phyloP scores from a whole-genome alignment of 2,113 vertebrate species.

The Pogona vitticeps region DNA sequence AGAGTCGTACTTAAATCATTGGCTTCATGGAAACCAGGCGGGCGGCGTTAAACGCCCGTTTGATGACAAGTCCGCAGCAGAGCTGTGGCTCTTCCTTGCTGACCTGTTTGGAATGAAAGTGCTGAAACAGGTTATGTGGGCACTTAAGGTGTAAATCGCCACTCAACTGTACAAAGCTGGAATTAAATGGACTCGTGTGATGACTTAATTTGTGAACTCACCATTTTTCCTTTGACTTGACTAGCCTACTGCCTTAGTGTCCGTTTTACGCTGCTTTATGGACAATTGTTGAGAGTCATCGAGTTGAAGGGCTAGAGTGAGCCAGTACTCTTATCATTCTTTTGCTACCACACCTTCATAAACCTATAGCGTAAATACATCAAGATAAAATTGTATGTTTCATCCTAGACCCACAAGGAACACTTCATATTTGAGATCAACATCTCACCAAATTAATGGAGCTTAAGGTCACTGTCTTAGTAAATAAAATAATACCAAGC shows the following conservation, averaged over 20 bases:
- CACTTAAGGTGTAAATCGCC: background rate
- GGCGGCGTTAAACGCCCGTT: too few relatives aligned
- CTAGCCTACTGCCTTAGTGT: background rate
- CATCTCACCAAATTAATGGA: background rate
- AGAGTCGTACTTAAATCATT: background rate
- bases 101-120: too few relatives aligned
- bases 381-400: too few relatives aligned
- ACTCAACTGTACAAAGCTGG: background rate
- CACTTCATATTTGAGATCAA: background rate
- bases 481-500: background rate
- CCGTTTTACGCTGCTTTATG: background rate
- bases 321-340: background rate
- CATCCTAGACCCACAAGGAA: too few relatives aligned
- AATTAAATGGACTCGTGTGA: background rate
- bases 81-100: background rate
- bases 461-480: background rate
- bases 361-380: too few relatives aligned
- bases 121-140: background rate
- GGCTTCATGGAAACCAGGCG: background rate
- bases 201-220: background rate
- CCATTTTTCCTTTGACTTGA: background rate
- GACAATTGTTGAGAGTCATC: background rate
- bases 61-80: background rate
- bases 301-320: background rate
- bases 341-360: too few relatives aligned